A percentile compares a stretch with the other conserved stretches of the same genome.
Conservation (phyloP, 2,797 vertebrate species). For the Podarcis siculus region DNA sequence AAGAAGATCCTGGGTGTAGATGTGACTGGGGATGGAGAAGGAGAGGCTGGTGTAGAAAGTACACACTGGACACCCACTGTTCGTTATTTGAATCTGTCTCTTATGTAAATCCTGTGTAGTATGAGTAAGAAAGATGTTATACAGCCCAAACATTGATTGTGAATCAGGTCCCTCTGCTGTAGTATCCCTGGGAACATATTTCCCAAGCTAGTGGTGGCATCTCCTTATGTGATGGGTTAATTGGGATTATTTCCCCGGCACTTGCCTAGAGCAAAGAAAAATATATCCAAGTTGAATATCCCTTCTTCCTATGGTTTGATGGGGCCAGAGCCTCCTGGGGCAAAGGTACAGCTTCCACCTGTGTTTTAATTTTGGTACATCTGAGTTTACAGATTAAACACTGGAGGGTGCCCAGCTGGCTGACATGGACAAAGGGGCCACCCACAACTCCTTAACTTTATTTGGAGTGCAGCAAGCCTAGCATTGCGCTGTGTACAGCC, state of each 20-base stretch:
- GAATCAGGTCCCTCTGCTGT: not conserved
- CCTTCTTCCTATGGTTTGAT: not conserved
- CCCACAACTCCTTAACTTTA: not conserved
- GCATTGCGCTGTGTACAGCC: not conserved
- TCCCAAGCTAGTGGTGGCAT: not conserved
- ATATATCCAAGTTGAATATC: not conserved
- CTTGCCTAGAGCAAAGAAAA: no score
- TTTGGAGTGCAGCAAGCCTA: not conserved
- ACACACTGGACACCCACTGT: no score
- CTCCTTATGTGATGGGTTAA: not conserved
- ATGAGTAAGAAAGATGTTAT: not conserved
- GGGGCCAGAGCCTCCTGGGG: not conserved
- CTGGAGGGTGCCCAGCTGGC: not conserved
- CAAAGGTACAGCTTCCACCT: not conserved
- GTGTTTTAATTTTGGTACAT: not conserved
- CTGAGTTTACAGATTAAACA: slow-evolving; percentile 15
- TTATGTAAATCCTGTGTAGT: not conserved
- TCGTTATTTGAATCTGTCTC: not conserved
- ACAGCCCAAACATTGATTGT: not conserved
- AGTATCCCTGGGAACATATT: not conserved
- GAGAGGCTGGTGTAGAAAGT: not conserved
- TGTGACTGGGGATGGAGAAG: no score
- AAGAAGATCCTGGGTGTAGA: no score
- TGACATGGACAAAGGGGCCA: not conserved
- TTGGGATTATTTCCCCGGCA: not conserved